Conservation (phyloP, 2,113 vertebrate species). For the Archocentrus centrarchus region DNA sequence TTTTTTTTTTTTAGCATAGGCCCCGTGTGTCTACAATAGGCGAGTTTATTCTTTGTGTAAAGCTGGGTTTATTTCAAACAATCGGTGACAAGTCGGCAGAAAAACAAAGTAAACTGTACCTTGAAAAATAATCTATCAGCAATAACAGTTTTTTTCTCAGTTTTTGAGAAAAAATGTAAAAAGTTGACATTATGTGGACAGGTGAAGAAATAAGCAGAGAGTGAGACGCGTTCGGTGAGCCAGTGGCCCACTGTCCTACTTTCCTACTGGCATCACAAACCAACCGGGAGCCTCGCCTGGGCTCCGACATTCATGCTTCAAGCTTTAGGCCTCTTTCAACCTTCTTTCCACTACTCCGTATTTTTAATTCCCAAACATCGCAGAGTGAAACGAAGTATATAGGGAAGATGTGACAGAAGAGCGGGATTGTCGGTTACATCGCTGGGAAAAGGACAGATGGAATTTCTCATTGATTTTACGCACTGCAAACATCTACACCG, state of each 20-base stretch:
- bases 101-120: not conserved
- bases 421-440: not conserved
- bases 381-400: not conserved
- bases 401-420: not conserved
- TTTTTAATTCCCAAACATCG: not conserved
- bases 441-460: not conserved
- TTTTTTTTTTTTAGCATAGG: not conserved
- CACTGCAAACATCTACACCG: slow-evolving; percentile 45
- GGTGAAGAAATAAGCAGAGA: slow-evolving; percentile 11
- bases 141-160: not conserved
- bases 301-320: slow-evolving; percentile 43
- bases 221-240: slow-evolving; percentile 41
- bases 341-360: slow-evolving; percentile 14
- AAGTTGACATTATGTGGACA: not conserved
- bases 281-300: slow-evolving; percentile 47
- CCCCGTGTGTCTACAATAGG: not conserved
- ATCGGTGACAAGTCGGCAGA: not conserved
- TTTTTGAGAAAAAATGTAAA: not conserved
- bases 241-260: slow-evolving; percentile 75
- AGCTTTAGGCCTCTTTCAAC: slow-evolving; percentile 43
- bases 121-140: not conserved
- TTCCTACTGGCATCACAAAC: slow-evolving; percentile 58
- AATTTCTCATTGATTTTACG: slow-evolving; percentile 57
- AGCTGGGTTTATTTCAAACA: not conserved
- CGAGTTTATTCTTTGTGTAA: not conserved